Evolutionary conservation across 2,888 invertebrate species (phyloP), one percentile per base, ranked within the genome.

Genomic region (Agrotis ipsilon): DNA sequence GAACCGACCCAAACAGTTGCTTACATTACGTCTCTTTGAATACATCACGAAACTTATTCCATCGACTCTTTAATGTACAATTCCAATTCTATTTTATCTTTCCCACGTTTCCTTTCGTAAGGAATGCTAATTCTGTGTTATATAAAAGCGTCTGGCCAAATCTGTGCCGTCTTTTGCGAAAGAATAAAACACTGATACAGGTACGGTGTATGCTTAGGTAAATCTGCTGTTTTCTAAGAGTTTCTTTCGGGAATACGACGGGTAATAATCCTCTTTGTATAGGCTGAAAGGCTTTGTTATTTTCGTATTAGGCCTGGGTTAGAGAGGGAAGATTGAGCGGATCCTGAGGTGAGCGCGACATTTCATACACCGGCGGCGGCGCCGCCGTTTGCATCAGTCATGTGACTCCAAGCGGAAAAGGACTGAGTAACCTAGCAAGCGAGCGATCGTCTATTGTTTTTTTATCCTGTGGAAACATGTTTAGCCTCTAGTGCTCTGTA

Each of bases 91-190:
- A 39, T 68, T 76, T 76, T 75, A 60, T 70, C 70, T 80, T 61
- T 69, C 67, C 59, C 70, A 75, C 57, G 63, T 71, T 68, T 65
- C 13, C 67, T 67, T 75, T 78, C 51, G 59, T 54, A 72, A 71
- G 51, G 61, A 81, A 81, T 81, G 77, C 77, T 65, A 81, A 79
- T 81, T 68, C 61, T 43, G 39, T 64, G 54, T 75, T 78, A 78
- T 59, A 68, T 81, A 73, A 77, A 70, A 69, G 55, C 62, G 73
- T 62, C 73, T 71, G 68, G 49, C 65, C 58, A 72, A 81, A 81
- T 80, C 81, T 67, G 39, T 24, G 72, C 52, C 48, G 67, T 32
- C 61, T 77, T 81, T 81, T 69, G 55, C 63, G 46, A 73, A 77
- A 61, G 39, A 68, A 69, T 77, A 73, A 80, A 81, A 69, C 75